Evolutionary conservation across 2,113 vertebrate genomes (phyloP).

Genomic region (Ramphastos sulfuratus): DNA sequence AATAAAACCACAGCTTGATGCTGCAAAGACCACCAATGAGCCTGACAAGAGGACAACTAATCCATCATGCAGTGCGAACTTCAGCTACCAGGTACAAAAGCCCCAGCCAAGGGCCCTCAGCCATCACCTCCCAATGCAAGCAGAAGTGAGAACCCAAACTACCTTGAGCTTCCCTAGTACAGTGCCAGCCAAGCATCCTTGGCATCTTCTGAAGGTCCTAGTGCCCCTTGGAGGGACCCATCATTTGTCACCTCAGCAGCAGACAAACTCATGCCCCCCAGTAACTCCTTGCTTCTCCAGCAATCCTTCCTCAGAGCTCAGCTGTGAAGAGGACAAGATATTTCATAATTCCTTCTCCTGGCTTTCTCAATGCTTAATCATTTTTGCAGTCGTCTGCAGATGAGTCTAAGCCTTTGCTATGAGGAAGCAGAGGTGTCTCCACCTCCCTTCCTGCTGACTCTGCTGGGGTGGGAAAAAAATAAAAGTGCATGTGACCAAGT

Average conservation of each 20-base stretch:
- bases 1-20: background rate
- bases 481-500: conserved; percentile 24
- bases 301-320: background rate
- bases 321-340: background rate
- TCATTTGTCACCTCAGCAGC: background rate
- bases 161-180: background rate
- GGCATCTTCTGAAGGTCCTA: background rate
- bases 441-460: conserved; percentile 43
- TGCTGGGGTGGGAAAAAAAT: conserved; percentile 45
- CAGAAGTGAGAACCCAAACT: background rate
- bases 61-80: background rate
- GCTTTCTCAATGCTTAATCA: conserved; percentile 51
- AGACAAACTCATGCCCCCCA: background rate
- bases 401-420: conserved; percentile 44
- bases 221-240: background rate
- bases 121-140: background rate
- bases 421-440: conserved; percentile 40
- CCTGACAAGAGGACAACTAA: background rate
- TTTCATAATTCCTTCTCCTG: conserved; percentile 35
- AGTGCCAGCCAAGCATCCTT: background rate
- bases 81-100: background rate
- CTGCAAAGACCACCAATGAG: background rate
- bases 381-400: conserved; percentile 55
- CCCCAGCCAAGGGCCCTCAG: background rate
- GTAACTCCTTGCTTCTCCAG: background rate